A percentile compares a stretch with the other conserved stretches of the same genome.
phyloP scores from a whole-genome alignment of 2,888 invertebrate species.

The Sabatieria punctata region DNA sequence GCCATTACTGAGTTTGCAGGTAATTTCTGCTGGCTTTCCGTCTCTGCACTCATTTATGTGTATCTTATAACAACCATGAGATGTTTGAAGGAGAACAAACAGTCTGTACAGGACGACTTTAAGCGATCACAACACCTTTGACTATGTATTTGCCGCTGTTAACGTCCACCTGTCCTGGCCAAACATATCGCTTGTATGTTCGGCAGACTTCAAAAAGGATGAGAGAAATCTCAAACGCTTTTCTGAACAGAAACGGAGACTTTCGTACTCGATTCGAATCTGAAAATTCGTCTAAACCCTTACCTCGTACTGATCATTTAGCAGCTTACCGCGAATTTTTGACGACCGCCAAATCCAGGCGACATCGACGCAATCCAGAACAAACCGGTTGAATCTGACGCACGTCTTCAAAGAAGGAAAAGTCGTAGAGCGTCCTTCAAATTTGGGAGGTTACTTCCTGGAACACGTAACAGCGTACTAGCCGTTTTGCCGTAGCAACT shows the following conservation, averaged over 20 bases:
- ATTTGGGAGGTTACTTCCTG: conserved; percentile 51
- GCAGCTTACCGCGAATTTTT: conserved; percentile 16
- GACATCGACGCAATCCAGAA: conserved; percentile 61
- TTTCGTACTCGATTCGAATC: conserved; percentile 39
- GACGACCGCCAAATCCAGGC: conserved; percentile 56
- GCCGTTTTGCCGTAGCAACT: no score
- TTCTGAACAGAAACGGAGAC: conserved; percentile 48
- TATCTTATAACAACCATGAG: no score
- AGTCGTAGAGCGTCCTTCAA: conserved; percentile 74
- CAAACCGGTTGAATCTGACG: conserved; percentile 56
- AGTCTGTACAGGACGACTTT: no score
- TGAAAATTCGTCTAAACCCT: background rate
- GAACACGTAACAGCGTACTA: no score
- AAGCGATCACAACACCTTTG: no score
- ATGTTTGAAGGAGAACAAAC: no score
- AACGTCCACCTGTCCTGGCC: conserved; percentile 61
- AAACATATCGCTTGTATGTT: conserved; percentile 60
- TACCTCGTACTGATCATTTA: conserved; percentile 9
- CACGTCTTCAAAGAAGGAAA: conserved; percentile 68
- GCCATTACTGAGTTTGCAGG: no score
- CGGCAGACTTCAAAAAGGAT: conserved; percentile 54
- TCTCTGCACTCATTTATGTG: no score
- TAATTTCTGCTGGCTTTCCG: no score
- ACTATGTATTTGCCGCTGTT: background rate
- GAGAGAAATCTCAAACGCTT: conserved; percentile 60